Base-by-base conservation (phyloP, 2,113 vertebrate species). In the Poecile atricapillus region DNA sequence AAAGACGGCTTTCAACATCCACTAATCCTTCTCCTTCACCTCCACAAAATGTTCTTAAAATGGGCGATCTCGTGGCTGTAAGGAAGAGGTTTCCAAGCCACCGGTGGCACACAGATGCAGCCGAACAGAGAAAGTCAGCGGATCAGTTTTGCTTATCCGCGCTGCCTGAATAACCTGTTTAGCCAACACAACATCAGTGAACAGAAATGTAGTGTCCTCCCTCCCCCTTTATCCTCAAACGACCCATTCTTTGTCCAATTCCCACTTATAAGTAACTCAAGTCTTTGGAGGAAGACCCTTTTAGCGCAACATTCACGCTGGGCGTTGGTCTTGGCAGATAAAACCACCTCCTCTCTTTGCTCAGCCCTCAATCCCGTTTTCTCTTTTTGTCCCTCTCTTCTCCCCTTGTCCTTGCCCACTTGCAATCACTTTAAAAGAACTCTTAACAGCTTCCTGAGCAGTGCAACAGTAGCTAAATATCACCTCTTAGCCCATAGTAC, bases 81-180 rank as follows among this genome's bases (percentile, higher is more conserved):
- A 88, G 80, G 58, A 58, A 91, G 87, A 71, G 73, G 60, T n/a
- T 91, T 78, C 80, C 93, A 83, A 83, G 68, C 46, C 69, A 63
- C 52, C 5, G 2, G 85, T 63, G 93, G 71, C 88, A 91, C 85
- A 63, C 20, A 21, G 64, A 84, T 44, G 37, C 75, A 65, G 65
- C 73, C 63, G 74, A 81, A 69, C 6, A 92, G 65, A 87, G 63
- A 92, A 89, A 80, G 83, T 28, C 93, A 81, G 63, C 47, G 67
- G 83, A 90, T 77, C 58, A 39, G 67, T 67, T 94, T 63, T 87
- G 88, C 91, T 74, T 90, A 77, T 93, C 69, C 53, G 0, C 10
- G 27, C 50, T 75, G 90, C 93, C 87, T 79, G 91, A 93, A 95
- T 82, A 95, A 95, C 95, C 84, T 85, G 91, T 92, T 91, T 82